These are phyloP conservation scores for Aphelinus atriplicis DNA, from an alignment of 1,140 invertebrate genomes.

Conservation along the genomic window DNA sequence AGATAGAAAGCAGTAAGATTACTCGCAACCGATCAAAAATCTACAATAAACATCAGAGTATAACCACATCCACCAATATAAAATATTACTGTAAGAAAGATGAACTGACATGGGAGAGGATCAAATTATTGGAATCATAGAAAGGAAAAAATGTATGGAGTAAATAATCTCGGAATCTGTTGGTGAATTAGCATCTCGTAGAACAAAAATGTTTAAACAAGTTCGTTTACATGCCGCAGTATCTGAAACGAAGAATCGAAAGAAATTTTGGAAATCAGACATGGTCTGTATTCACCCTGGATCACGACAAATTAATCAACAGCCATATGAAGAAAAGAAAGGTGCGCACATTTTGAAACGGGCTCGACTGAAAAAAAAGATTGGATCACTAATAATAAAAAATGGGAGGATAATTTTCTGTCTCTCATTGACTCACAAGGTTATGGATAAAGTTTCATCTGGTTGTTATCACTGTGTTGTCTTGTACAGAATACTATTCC, in stretches of 20 bases:
- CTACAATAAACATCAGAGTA: conserved; percentile 30
- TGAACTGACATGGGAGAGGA: conserved; percentile 4
- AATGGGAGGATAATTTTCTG: too few relatives aligned
- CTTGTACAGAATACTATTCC: too few relatives aligned
- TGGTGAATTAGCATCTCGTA: too few relatives aligned
- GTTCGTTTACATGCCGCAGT: conserved; percentile 1
- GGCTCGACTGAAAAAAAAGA: too few relatives aligned
- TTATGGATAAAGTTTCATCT: too few relatives aligned
- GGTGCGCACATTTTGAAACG: too few relatives aligned
- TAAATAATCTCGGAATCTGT: conserved; percentile 1
- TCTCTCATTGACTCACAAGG: too few relatives aligned
- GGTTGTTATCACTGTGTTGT: too few relatives aligned
- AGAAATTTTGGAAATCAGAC: conserved; percentile 2
- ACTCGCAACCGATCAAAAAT: conserved; percentile 25
- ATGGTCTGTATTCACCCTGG: not conserved
- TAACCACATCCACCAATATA: conserved; percentile 39
- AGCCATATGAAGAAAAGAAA: conserved; percentile 4
- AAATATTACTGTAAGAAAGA: conserved; percentile 21
- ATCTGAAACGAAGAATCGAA: conserved; percentile 10
- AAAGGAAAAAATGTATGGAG: not conserved
- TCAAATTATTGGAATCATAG: not conserved
- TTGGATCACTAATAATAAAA: too few relatives aligned
- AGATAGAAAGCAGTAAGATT: conserved; percentile 26
- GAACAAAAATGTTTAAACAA: not conserved
- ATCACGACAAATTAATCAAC: not conserved